Base-by-base conservation (phyloP, 2,888 invertebrate genomes). In the Nemurella pictetii region DNA sequence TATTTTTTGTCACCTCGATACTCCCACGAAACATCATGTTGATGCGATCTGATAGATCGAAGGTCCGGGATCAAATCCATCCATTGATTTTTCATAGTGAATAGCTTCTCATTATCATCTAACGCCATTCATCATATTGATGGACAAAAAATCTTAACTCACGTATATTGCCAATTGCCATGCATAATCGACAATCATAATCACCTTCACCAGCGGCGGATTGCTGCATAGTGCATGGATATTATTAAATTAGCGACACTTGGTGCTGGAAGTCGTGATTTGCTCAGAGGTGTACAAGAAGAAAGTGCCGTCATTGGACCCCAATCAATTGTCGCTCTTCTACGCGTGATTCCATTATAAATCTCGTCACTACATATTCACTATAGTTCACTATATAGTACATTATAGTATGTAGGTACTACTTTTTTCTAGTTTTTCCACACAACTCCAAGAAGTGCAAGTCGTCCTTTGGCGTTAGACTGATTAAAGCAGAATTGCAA, bases 61-160 rank as follows among this genome's bases (percentile, higher is more conserved):
- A 75, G 75, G 27, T 75, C 75, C 75, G 75, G 75, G 75, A 25
- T 75, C 75, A 75, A 9, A 75, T 75, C 75, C 75, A 75, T 75
- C 28, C 9, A 75, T 25, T 75, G 75, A 75, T 75, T 75, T 75
- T 75, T 26, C 12, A 75, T 75, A 20, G 75, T 75, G 55, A 55
- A 55, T 20, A 55, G 2, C 26, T 75, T 75, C 75, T 75, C 28
- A 75, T 75, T 75, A 75, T 75, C 26, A 4, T 73, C 3, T 25
- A 73, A 73, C 73, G 25, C 15, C 75, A 75, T 75, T 75, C 28
- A 75, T 75, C 75, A 75, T 75, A 26, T 75, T 75, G 75, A 75
- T 28, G 75, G 26, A 75, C 28, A 75, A 75, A 75, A 75, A 26
- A 26, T 75, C 75, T 26, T 75, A 20, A 55, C 55, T 55, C 55